Evolutionary conservation across 2,113 vertebrate species (phyloP).

Genomic region (Anarrhichthys ocellatus): DNA sequence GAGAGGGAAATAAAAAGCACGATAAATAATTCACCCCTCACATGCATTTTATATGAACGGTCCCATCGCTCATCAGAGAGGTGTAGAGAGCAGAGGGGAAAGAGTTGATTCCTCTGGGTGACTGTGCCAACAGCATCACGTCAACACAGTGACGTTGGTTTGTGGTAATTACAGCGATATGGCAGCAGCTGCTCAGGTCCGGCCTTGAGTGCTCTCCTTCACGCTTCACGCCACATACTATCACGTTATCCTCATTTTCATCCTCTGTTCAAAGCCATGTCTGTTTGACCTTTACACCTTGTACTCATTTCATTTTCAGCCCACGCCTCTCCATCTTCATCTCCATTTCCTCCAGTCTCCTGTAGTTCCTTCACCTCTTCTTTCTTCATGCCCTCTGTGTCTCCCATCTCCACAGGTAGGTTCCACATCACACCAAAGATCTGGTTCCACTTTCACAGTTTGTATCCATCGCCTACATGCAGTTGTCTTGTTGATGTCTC

Average conservation of each 20-base stretch:
- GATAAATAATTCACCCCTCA: conserved; percentile 76
- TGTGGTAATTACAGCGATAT: conserved; percentile 21
- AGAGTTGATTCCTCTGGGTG: conserved; percentile 15
- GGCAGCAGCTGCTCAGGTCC: conserved; percentile 19
- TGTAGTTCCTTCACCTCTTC: conserved; percentile 51
- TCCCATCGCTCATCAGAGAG: conserved; percentile 60
- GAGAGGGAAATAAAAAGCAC: conserved; percentile 69
- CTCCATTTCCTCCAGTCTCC: conserved; percentile 57
- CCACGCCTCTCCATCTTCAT: conserved; percentile 49
- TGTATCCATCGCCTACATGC: not conserved
- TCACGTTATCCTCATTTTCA: conserved; percentile 30
- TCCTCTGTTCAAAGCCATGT: conserved; percentile 29
- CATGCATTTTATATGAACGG: conserved; percentile 75
- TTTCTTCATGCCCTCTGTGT: conserved; percentile 50
- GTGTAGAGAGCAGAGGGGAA: conserved; percentile 9
- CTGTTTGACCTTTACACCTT: conserved; percentile 67
- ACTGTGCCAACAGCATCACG: not conserved
- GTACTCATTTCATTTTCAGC: conserved; percentile 68
- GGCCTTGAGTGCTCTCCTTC: not conserved
- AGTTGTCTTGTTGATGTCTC: not conserved
- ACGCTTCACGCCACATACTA: conserved; percentile 15
- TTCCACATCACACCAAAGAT: not conserved
- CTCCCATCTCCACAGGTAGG: conserved; percentile 60
- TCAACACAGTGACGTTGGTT: not conserved
- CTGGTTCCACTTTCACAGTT: not conserved